Evolutionary conservation across 2,113 vertebrate genomes (phyloP), one percentile per base, ranked within the genome.

Genomic region (Sander vitreus): DNA sequence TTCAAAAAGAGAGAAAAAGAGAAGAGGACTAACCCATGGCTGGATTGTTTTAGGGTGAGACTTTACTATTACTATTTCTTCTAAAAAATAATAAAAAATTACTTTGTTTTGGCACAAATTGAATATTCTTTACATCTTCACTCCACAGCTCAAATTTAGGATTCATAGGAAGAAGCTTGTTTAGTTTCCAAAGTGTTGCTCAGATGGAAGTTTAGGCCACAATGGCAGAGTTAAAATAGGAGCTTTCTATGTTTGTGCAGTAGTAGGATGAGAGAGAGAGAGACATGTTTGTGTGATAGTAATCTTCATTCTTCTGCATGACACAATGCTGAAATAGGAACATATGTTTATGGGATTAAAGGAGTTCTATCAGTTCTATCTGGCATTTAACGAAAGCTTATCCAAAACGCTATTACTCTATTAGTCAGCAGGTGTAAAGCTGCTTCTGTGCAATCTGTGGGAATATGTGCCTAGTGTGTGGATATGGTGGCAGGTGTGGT

Each of bases 11-110:
- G 0, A 75, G 18, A 66, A 0, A 67, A 50, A 73, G 33, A 86
- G 66, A 85, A 79, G 88, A 89, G 55, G 85, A 89, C 71, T 57
- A 48, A 78, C 15, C 65, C n/a, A 45, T 65, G 81, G 45, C 64
- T 69, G 85, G 81, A 84, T 66, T 83, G 75, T 53, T 89, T 78
- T 62, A 88, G 78, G 92, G 94, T 95, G 81, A 94, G 91, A 79
- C 21, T 73, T 66, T 54, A 50, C 9, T 73, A 4, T 80, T 70
- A 30, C 30, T 69, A 23, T 76, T 74, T 39, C 8, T 57, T 74
- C 33, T 43, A 11, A 43, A 43, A 43, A 43, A 39, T 9, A 39
- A 9, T 39, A 2, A 0, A 39, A 39, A 39, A 9, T 36, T 27
- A 12, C 19, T 69, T 25, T 55, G 0, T 21, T 78, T 75, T 62